phyloP scores from a whole-genome alignment of 2,113 vertebrate genomes.

The Isichthys henryi region DNA sequence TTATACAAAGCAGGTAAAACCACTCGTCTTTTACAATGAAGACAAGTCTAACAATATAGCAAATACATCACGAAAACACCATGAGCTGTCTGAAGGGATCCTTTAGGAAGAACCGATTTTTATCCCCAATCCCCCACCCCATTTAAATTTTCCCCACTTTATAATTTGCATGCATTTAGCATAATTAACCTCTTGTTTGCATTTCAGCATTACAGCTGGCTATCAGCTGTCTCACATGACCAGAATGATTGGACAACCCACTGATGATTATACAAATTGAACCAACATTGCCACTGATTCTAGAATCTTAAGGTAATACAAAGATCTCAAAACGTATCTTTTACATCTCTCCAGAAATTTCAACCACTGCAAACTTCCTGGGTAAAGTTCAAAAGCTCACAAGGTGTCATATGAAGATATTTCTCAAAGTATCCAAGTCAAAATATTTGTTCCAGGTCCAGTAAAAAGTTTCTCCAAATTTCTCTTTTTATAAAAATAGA shows the following conservation, averaged over 20 bases:
- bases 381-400: slow-evolving; percentile 97
- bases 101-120: slow-evolving; percentile 94
- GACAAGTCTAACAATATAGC: slow-evolving; percentile 80
- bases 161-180: slow-evolving; percentile 64
- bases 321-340: slow-evolving; percentile 86
- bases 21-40: slow-evolving; percentile 56
- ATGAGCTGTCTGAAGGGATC: slow-evolving; percentile 88
- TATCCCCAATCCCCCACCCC: slow-evolving; percentile 46
- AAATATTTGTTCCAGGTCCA: slow-evolving; percentile 99
- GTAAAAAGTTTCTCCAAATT: slow-evolving; percentile 99
- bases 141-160: slow-evolving; percentile 20
- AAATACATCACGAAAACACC: slow-evolving; percentile 93
- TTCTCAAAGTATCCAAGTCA: slow-evolving; percentile 99
- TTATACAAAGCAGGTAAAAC: slow-evolving; percentile 64
- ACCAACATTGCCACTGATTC: slow-evolving; percentile 79
- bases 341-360: slow-evolving; percentile 85
- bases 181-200: slow-evolving; percentile 48
- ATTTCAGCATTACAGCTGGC: slow-evolving; percentile 61
- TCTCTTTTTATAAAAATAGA: slow-evolving; percentile 98
- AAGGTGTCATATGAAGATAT: slow-evolving; percentile 98
- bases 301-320: slow-evolving; percentile 75
- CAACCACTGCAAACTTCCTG: slow-evolving; percentile 87
- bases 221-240: slow-evolving; percentile 71
- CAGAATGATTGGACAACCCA: slow-evolving; percentile 69
- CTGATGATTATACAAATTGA: slow-evolving; percentile 86